Base-by-base conservation (phyloP, 2,113 vertebrate species). In the Apodemus speciosus region DNA sequence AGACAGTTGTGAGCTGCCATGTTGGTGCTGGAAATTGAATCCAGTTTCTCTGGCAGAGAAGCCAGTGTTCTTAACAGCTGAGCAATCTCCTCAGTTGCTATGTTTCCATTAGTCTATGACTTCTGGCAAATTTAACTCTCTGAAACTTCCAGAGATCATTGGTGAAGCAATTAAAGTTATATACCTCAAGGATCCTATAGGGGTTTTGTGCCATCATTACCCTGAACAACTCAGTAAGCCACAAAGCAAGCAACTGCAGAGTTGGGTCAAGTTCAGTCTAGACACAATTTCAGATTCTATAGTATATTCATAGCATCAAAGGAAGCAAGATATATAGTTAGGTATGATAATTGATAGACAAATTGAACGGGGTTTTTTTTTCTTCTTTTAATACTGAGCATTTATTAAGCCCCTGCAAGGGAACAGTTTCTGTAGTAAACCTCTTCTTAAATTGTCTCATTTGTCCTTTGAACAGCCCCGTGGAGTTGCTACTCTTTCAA, bases 91-190 rank as follows among this genome's bases (percentile, higher is more conserved):
- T 35, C 13, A 66, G 30, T 30, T 16, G 13, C 64, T 35, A 15
- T 93, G 32, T 56, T 53, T n/a, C 35, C 30, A 21, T 81, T 90
- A 51, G 58, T 84, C 64, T 46, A 56, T 56, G 27, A 35, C 46
- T 96, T 66, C 15, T 90, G 77, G n/a, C 11, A 92, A 81, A 69
- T 49, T 18, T 80, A 58, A 27, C n/a, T n/a, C n/a, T n/a, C n/a
- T n/a, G n/a, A 75, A 27, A 40, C 13, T 62, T 77, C 49, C 69
- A 51, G 53, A 94, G 18, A 89, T 73, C 16, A 81, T 85, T 14
- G 2, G 10, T 94, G 4, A 86, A 66, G 8, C 77, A 83, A 89
- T 73, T 21, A 4, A 83, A 51, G 68, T 46, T 38, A 21, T 16
- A 2, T 73, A 13, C 6, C 35, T 49, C 46, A 53, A 43, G 4